Percentiles rank a stretch among this genome's conserved stretches.
Evolutionary conservation across 2,113 vertebrate species (phyloP).

Genomic region (Actinemys pallida): DNA sequence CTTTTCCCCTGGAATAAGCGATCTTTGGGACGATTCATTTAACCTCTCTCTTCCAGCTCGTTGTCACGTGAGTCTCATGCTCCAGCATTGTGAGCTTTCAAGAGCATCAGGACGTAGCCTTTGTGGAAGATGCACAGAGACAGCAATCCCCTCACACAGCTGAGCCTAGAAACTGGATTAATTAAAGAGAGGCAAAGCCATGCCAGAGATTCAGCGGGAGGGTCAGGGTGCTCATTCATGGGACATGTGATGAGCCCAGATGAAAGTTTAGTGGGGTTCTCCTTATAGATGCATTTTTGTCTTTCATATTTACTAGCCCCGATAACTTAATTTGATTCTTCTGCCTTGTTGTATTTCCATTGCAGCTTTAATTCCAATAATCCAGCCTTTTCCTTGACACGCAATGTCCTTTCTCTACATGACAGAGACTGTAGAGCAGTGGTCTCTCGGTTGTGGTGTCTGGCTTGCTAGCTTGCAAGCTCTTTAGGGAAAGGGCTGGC

Average conservation of each 20-base stretch:
- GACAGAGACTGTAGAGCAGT: not conserved
- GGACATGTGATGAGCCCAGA: not conserved
- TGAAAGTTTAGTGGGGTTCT: not conserved
- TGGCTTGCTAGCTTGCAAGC: not conserved
- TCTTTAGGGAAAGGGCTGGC: not conserved
- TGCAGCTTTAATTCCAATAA: not conserved
- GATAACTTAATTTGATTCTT: not conserved
- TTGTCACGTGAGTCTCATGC: not conserved
- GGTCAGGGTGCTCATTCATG: not conserved
- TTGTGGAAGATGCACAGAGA: not conserved
- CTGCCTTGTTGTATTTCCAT: not conserved
- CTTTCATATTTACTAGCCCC: not conserved
- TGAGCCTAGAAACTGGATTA: not conserved
- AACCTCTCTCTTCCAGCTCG: not conserved
- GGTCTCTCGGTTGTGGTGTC: not conserved
- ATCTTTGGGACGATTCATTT: not conserved
- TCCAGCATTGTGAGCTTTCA: fast-evolving
- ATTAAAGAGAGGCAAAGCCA: fast-evolving
- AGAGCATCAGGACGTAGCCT: not conserved
- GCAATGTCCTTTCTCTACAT: fast-evolving
- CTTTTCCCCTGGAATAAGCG: not conserved
- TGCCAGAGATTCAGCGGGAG: not conserved
- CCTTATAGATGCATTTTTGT: not conserved
- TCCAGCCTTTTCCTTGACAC: not conserved
- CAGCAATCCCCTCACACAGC: not conserved